Base-by-base conservation (phyloP, 2,797 vertebrate genomes). In the Paramormyrops hopkinsi region DNA sequence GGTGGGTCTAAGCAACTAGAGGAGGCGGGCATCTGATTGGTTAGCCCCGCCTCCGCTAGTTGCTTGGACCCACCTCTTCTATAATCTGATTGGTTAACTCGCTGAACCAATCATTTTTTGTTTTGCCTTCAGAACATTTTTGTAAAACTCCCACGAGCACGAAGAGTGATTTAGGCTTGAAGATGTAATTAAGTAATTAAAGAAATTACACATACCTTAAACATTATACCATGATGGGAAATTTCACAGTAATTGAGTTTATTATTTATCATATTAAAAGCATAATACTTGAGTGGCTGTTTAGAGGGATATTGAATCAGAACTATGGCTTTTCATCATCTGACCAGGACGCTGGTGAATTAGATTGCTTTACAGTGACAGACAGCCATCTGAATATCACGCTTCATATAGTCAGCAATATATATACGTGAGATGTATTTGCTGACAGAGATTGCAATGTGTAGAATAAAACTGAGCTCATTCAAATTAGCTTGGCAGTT, bases 401-500 rank as follows among this genome's bases (percentile, higher is more conserved):
- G 33, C 12, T 41, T 76, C 33, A 76, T 33, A 14, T 17, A 76
- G 29, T 33, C 29, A 73, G 29, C 12, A 37, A 73, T 73, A 73
- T 37, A 73, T 73, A 5, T 17, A 73, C 14, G 33, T 17, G 29
- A 33, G 33, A 76, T 11, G 69, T 76, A 76, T 41, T 76, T 76
- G 33, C 29, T 76, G 69, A 76, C 65, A 9, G 25, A 73, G 29
- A 29, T 5, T 17, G 29, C 11, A 37, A 73, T 29, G 29, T 73
- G 65, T 73, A 37, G 9, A 73, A 29, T 73, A 73, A 73, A 37
- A 37, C 4, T 73, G 25, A 73, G 65, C 65, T 73, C 29, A 73
- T 73, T 73, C 37, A 33, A 73, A 73, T 73, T 90, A 94, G 76
- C 17, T 22, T 84, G 41, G 2, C 79, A 46, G 17, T 84, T 46